Conservation (phyloP, 2,888 invertebrate genomes). For the Lycaena phlaeas region DNA sequence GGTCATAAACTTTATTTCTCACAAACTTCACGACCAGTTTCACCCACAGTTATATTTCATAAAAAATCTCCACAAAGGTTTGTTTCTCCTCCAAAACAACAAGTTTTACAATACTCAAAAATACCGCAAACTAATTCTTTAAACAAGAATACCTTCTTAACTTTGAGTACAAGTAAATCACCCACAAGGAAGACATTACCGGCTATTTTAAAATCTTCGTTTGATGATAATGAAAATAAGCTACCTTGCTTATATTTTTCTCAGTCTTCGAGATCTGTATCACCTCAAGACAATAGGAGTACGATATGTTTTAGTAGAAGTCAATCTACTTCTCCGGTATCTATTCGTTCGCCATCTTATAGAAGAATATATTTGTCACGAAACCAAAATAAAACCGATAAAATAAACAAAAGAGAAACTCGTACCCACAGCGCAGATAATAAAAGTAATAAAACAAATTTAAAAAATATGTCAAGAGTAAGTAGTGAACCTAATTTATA, state of each 20-base stretch:
- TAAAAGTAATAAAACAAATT: constrained; percentile 4
- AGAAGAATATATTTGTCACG: constrained; percentile 74
- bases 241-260: constrained; percentile 46
- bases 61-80: constrained; percentile 34
- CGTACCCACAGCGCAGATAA: constrained; percentile 79
- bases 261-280: constrained; percentile 54
- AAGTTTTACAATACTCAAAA: constrained; percentile 37
- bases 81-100: constrained; percentile 40
- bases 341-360: constrained; percentile 77
- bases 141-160: too few species aligned
- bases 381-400: constrained; percentile 44
- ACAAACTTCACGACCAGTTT: constrained; percentile 60
- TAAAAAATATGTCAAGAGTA: constrained; percentile 30
- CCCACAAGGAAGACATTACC: background rate
- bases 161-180: background rate
- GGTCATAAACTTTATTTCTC: constrained; percentile 65
- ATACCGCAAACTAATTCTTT: background rate
- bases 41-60: constrained; percentile 50
- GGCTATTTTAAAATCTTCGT: background rate
- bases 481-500: constrained; percentile 52
- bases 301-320: constrained; percentile 40
- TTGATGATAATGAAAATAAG: constrained; percentile 26
- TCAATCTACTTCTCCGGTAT: constrained; percentile 71
- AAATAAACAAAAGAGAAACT: constrained; percentile 47
- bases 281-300: constrained; percentile 42